Base-by-base conservation (phyloP, 2,888 invertebrate species). In the Epinotia brunnichana region DNA sequence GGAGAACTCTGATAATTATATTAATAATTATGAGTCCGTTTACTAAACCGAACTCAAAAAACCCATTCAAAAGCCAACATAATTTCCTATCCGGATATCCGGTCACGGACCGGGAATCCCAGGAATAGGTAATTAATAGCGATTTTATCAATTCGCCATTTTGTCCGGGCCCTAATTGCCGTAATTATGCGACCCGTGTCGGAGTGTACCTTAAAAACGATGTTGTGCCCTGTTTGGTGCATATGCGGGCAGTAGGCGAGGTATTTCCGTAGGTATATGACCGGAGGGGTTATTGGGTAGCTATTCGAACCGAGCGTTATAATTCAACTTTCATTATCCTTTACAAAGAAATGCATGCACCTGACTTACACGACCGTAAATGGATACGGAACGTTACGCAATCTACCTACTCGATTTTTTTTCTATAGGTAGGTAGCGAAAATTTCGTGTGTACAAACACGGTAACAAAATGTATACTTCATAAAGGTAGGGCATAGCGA, bases 111-210 rank as follows among this genome's bases (percentile, higher is more conserved):
- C 44, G 39, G 51, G 59, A 53, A 53, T 67, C 53, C 17, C 68
- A 15, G 51, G 51, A 56, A 69, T 69, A 63, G 68, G 62, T 73
- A 59, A 73, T 73, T 73, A 73, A 63, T 69, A 63, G 63, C 74
- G 70, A 74, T 74, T 71, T 71, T 74, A 70, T 74, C 74, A 74
- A 74, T 74, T 71, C 67, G 61, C 67, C 74, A 56, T 74, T 67
- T 67, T 67, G 67, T 69, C 61, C 73, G 69, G 57, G 56, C 48
- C 61, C 62, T 75, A 75, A 75, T 73, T 74, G 63, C 53, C 41
- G 56, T 73, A 73, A 75, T 75, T 75, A 70, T 67, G 59, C 67
- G 70, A 75, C 74, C 73, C 73, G 62, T 41, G 74, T 73, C 73
- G 63, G 48, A 67, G 54, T 41, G 66, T 67, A 61, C 54, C 66